A percentile compares a stretch with the other conserved stretches of the same genome.
phyloP scores from a whole-genome alignment of 2,888 invertebrate genomes.

The Choreutis nemorana region DNA sequence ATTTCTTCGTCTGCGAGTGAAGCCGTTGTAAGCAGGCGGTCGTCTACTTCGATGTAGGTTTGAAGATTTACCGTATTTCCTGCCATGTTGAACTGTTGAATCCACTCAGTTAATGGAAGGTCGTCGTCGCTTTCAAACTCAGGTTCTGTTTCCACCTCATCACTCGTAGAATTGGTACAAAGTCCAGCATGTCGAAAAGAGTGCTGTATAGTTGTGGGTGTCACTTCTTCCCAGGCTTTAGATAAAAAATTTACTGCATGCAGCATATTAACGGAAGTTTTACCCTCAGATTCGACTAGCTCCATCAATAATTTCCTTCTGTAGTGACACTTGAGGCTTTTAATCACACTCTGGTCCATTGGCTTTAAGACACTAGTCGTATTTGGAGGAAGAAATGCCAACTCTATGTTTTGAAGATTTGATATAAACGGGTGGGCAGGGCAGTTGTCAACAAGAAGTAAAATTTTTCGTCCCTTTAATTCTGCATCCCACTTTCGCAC shows the following conservation, averaged over 20 bases:
- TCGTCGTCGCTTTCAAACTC: conserved; percentile 12
- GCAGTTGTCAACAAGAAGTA: conserved; percentile 20
- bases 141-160: too few relatives aligned
- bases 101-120: conserved; percentile 9
- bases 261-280: conserved; percentile 16
- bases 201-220: conserved; percentile 12
- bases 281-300: conserved; percentile 15
- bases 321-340: conserved; percentile 17
- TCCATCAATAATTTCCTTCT: conserved; percentile 17
- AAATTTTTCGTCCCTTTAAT: conserved; percentile 16
- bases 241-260: neutral
- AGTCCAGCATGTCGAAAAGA: conserved; percentile 9
- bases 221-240: conserved; percentile 14
- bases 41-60: conserved; percentile 12
- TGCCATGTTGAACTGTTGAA: conserved; percentile 12
- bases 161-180: too few relatives aligned
- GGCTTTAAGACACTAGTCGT: conserved; percentile 19
- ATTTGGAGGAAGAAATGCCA: conserved; percentile 22
- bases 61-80: conserved; percentile 11
- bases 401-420: conserved; percentile 17
- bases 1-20: conserved; percentile 13
- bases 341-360: conserved; percentile 19
- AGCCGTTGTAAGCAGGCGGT: conserved; percentile 11
- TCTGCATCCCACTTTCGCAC: conserved; percentile 15
- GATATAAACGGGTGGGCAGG: conserved; percentile 16